These are phyloP conservation scores for Hippocampus comes DNA, from an alignment of 2,113 vertebrate genomes.

Conservation along the genomic window DNA sequence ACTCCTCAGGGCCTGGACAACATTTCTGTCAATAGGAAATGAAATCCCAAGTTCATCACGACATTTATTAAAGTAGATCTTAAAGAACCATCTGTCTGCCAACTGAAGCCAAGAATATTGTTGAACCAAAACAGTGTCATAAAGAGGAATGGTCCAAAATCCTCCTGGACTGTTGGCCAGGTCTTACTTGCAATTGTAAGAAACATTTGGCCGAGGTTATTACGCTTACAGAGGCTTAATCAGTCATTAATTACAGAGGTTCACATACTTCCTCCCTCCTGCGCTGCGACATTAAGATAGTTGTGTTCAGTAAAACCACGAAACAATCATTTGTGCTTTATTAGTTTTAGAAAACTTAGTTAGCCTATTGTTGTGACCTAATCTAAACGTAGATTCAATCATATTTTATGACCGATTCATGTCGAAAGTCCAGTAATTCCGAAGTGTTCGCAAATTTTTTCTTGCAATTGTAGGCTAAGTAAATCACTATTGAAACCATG, in stretches of 20 bases:
- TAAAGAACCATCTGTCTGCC: too few relatives aligned
- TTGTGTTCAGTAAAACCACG: not conserved
- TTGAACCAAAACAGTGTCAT: too few relatives aligned
- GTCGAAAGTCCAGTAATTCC: not conserved
- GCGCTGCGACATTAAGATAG: not conserved
- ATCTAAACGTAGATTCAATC: too few relatives aligned
- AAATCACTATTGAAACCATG: not conserved
- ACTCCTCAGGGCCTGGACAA: too few relatives aligned
- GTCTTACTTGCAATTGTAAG: not conserved
- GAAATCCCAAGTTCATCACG: too few relatives aligned
- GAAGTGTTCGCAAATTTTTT: not conserved
- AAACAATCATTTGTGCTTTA: not conserved
- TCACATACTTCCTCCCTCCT: too few relatives aligned
- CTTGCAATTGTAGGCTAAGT: not conserved
- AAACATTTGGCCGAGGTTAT: not conserved
- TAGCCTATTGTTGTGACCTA: not conserved
- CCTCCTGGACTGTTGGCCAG: too few relatives aligned
- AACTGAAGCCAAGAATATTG: too few relatives aligned
- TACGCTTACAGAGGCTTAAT: not conserved
- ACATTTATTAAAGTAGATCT: too few relatives aligned
- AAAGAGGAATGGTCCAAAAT: too few relatives aligned
- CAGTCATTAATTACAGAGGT: not conserved
- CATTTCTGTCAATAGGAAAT: too few relatives aligned
- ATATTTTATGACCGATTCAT: not conserved
- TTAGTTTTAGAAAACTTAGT: not conserved